Percentiles rank a stretch among this genome's conserved stretches.
Evolutionary conservation across 1,140 invertebrate genomes (phyloP).

Genomic region (Bombyx mori): DNA sequence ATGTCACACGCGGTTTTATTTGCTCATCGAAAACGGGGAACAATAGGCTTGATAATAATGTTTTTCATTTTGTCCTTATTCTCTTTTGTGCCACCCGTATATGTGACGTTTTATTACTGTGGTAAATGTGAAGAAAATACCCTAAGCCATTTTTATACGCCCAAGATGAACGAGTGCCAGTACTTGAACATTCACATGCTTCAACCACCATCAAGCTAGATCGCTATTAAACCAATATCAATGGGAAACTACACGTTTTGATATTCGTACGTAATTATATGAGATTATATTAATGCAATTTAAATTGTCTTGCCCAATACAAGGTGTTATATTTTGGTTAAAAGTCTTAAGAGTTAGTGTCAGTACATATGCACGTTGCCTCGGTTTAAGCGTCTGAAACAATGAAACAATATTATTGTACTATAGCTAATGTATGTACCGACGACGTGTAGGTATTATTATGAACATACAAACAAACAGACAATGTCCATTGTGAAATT

Average conservation of each 20-base stretch:
- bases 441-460: slow-evolving; percentile 38
- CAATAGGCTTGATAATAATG: slow-evolving; percentile 25
- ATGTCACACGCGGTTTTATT: slow-evolving; percentile 10
- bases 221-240: too few species aligned
- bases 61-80: slow-evolving; percentile 29
- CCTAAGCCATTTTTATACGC: slow-evolving; percentile 32
- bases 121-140: slow-evolving; percentile 37
- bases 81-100: slow-evolving; percentile 37
- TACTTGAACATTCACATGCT: slow-evolving; percentile 23
- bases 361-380: too few species aligned
- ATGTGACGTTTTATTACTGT: slow-evolving; percentile 35
- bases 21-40: slow-evolving; percentile 15
- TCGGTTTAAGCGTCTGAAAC: too few species aligned
- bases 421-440: too few species aligned
- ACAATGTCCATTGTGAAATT: slow-evolving; percentile 61
- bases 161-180: slow-evolving; percentile 16
- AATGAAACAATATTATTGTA: too few species aligned
- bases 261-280: neutral
- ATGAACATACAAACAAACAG: slow-evolving; percentile 32
- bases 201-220: slow-evolving; percentile 15
- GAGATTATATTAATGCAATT: too few species aligned
- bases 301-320: too few species aligned
- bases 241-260: too few species aligned
- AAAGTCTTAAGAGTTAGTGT: too few species aligned
- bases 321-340: too few species aligned